phyloP scores from a whole-genome alignment of 2,113 vertebrate genomes.

The Coregonus clupeaformis region DNA sequence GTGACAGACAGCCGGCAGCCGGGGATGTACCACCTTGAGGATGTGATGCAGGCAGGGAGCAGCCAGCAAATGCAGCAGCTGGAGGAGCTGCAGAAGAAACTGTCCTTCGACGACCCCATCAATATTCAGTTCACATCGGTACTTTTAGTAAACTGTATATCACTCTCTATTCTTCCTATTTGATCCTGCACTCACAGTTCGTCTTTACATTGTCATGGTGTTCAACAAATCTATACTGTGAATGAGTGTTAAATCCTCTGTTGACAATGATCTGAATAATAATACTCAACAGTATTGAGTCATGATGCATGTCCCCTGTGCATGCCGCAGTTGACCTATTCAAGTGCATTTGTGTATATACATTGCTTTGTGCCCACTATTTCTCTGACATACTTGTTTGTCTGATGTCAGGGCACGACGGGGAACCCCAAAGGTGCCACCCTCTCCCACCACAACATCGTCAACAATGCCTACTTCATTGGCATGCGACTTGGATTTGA shows the following conservation, averaged over 20 bases:
- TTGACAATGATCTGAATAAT: background rate
- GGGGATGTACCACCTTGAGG: conserved; percentile 80
- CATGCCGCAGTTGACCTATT: too few species aligned
- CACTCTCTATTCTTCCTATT: background rate
- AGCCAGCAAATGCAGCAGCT: conserved; percentile 72
- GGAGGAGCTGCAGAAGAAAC: conserved; percentile 72
- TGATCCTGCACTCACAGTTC: background rate
- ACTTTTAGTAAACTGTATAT: background rate
- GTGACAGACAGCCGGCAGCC: conserved; percentile 77
- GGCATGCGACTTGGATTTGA: conserved; percentile 74
- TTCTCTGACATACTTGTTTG: conserved; percentile 12
- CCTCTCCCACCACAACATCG: conserved; percentile 88
- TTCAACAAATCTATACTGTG: background rate
- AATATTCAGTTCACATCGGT: conserved; percentile 97
- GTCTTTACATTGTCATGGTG: background rate
- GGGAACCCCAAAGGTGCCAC: conserved; percentile 90
- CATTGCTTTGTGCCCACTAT: background rate
- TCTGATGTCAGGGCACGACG: conserved; percentile 84
- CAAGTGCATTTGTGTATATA: too few species aligned
- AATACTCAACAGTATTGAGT: too few species aligned
- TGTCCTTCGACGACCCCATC: conserved; percentile 84
- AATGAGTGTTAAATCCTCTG: background rate
- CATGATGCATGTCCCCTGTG: too few species aligned
- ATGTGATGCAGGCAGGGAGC: conserved; percentile 82
- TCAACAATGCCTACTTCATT: conserved; percentile 83